Conservation (phyloP, 2,797 vertebrate species). For the Periophthalmus magnuspinnatus region DNA sequence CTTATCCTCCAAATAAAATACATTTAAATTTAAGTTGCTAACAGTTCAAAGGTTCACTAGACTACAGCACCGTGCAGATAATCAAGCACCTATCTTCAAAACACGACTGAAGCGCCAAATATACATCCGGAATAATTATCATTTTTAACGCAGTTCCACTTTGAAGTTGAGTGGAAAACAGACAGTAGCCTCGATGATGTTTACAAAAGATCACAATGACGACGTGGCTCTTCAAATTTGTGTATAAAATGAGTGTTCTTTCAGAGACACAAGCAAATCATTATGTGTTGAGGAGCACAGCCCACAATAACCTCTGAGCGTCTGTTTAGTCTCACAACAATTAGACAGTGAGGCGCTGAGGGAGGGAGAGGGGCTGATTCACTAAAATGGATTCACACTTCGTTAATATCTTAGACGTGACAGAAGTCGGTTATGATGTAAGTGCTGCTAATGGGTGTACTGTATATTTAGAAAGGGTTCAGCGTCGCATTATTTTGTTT, state of each 20-base stretch:
- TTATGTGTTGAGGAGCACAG: constrained; percentile 42
- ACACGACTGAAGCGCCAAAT: not conserved
- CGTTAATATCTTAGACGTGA: not conserved
- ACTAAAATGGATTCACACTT: constrained; percentile 15
- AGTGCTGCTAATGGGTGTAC: not conserved
- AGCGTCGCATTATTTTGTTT: not conserved
- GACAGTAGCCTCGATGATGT: constrained; percentile 2
- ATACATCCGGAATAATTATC: not conserved
- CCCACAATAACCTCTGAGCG: constrained; percentile 48
- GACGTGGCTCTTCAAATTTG: constrained; percentile 11
- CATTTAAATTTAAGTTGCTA: not conserved
- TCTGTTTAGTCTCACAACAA: constrained; percentile 45
- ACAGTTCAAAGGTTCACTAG: not conserved
- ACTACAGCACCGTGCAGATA: not conserved
- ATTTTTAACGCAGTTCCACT: constrained; percentile 20
- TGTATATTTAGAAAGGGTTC: not conserved
- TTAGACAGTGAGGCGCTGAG: constrained; percentile 46
- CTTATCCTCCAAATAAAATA: no score
- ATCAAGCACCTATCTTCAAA: not conserved
- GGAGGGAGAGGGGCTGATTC: constrained; percentile 17
- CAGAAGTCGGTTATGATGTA: not conserved
- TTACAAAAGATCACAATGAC: constrained; percentile 30
- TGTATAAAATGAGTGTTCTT: constrained; percentile 22
- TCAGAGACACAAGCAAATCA: constrained; percentile 49
- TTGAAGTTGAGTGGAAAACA: constrained; percentile 33